Base-by-base conservation (phyloP, 2,113 vertebrate species). In the Oplegnathus fasciatus region DNA sequence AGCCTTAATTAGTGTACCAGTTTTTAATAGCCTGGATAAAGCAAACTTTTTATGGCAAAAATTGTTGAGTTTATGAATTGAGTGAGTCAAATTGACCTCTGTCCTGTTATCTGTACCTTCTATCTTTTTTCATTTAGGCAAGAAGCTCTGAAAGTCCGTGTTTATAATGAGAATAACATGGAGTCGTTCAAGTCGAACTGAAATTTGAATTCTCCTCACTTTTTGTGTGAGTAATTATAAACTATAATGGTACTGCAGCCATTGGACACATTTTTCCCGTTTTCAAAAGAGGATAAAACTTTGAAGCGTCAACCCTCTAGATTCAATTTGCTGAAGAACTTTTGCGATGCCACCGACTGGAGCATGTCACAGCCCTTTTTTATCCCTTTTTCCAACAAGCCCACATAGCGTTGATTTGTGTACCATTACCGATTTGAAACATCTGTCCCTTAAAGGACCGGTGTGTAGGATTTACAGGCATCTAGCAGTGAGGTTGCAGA, bases 1-100 rank as follows among this genome's bases (percentile, higher is more conserved):
- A 73, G 67, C 17, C 40, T 26, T 74, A 86, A 86, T 84, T 71
- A 68, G 40, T 24, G 24, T 42, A 26, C 30, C n/a, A 20, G n/a
- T 32, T 70, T 67, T 67, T 46, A 61, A 81, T 81, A 60, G 64
- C 28, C 24, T 15, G 30, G 50, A 58, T 78, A 28, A 65, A 75
- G 58, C 28, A 68, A 64, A 60, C 20, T n/a, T 77, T 79, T 17
- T 62, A 6, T n/a, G 6, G 17, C 9, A 73, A 62, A 32, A 34
- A 4, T 17, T 14, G 55, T 30, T 71, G 28, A 26, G 37, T 60
- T 69, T 5, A 68, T 30, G 4, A 69, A 64, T 52, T 42, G 11
- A 42, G 6, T 22, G 7, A 58, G 17, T 61, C 2, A 5, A 67
- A 68, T 55, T 34, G n/a, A 26, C 69, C 46, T 57, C 26, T 4